Conservation (phyloP, 1,140 invertebrate species). For the Euura lappo region DNA sequence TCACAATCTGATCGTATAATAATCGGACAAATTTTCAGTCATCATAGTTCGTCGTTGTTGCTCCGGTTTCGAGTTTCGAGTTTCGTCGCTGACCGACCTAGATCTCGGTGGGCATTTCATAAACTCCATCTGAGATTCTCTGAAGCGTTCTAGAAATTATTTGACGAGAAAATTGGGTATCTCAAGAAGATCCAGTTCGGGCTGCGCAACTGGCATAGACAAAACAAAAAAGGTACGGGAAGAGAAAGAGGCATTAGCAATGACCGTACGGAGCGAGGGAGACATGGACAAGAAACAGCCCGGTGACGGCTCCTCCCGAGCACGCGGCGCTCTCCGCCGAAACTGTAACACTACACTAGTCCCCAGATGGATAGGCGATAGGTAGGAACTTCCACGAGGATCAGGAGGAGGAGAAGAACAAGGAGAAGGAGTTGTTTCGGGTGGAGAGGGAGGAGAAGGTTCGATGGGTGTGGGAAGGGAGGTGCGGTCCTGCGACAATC, state of each 20-base stretch:
- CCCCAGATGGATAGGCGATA: conserved; percentile 1
- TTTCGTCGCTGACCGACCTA: too few species aligned
- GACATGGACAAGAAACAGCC: conserved; percentile 11
- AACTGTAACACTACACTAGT: conserved; percentile 1
- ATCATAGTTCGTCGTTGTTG: too few species aligned
- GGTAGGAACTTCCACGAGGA: neutral
- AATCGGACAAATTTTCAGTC: too few species aligned
- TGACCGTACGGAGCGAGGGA: conserved; percentile 18
- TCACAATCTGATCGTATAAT: too few species aligned
- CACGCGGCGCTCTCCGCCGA: neutral
- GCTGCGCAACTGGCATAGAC: neutral
- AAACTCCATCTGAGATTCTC: too few species aligned
- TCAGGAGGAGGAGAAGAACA: conserved; percentile 22
- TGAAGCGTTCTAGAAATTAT: too few species aligned
- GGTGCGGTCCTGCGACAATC: conserved; percentile 9
- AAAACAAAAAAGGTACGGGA: neutral
- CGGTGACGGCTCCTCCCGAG: neutral
- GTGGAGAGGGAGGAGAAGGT: conserved; percentile 19
- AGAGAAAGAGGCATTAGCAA: conserved; percentile 9
- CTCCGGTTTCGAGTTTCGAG: too few species aligned
- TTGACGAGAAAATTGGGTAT: neutral
- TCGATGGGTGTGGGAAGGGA: conserved; percentile 20
- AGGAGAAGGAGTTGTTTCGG: conserved; percentile 20
- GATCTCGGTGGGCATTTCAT: too few species aligned
- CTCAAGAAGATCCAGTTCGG: neutral